Evolutionary conservation across 2,113 vertebrate genomes (phyloP), one percentile per base, ranked within the genome.

Genomic region (Abramis brama): DNA sequence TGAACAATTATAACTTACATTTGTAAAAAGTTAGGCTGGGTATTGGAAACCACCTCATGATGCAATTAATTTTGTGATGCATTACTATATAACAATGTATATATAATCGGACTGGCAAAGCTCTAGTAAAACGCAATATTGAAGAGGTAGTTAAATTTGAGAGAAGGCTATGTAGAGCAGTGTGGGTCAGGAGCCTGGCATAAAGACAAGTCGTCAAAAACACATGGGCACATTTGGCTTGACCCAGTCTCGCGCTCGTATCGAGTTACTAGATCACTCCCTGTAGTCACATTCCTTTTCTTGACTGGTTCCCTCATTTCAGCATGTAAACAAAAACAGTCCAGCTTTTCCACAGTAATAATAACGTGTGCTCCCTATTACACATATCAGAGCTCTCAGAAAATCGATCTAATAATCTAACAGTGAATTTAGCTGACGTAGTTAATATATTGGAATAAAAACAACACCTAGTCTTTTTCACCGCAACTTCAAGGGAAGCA

Each of bases 191-290:
- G 25, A 17, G 13, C 30, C 23, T 73, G 79, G 84, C 79, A 73
- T 15, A 10, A 45, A 25, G 39, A 78, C 78, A 86, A 50, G 50
- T 45, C 81, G 39, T 33, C 33, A 33, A 33, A 4, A 33, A 4
- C 75, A 73, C 68, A 81, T 13, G 23, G 17, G n/a, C 66, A 66
- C 85, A 71, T 66, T 59, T 70, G 74, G 62, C 75, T 71, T 36
- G 17, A 75, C 21, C 17, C 36, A 13, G 30, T 25, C 68, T 70
- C 64, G 23, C 39, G 17, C 75, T 70, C 52, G 7, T 85, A 85
- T 64, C 55, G 55, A 76, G 71, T 89, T 89, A 73, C 78, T 78
- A 64, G 60, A 60, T 85, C 71, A 62, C 27, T 85, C 52, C 47
- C 81, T 62, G 39, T 27, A 62, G 70, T 62, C 66, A 84, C 68